These are phyloP conservation scores for Bolinopsis microptera DNA, from an alignment of 37 sponge, comb jelly and placozoan genomes.

Conservation along the genomic window DNA sequence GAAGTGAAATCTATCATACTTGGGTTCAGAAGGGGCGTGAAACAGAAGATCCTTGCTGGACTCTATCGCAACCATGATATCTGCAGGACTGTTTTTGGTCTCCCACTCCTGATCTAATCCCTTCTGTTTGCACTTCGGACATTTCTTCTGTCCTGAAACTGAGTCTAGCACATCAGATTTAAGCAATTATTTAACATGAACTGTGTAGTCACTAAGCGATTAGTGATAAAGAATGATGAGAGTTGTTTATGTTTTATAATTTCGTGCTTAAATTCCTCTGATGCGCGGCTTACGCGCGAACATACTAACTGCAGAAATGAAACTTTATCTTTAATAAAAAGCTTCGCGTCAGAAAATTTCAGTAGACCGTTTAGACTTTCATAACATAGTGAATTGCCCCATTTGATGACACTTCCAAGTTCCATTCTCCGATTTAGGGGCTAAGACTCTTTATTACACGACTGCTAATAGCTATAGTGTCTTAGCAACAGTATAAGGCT, in stretches of 20 bases:
- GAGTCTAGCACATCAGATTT: constrained; percentile 17
- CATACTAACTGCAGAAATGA: constrained; percentile 20
- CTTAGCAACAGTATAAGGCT: no score
- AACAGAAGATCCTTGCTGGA: constrained; percentile 39
- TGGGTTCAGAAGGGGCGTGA: background rate
- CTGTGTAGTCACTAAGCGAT: no score
- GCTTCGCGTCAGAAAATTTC: background rate
- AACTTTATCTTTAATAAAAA: constrained; percentile 5
- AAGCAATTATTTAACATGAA: no score
- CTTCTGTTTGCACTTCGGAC: constrained; percentile 52
- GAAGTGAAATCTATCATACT: no score
- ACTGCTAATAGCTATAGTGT: no score
- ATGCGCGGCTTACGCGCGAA: constrained; percentile 20
- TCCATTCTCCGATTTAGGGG: no score
- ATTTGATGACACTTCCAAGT: no score
- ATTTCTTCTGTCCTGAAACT: constrained; percentile 63
- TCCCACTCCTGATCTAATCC: constrained; percentile 60
- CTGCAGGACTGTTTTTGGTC: constrained; percentile 20
- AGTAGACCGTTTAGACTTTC: background rate
- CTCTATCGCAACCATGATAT: constrained; percentile 43
- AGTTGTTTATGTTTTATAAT: no score
- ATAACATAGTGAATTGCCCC: no score
- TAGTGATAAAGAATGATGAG: no score
- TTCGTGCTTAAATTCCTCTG: no score
- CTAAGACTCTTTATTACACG: no score